Evolutionary conservation across 2,888 invertebrate species (phyloP).

Genomic region (Serripes groenlandicus): DNA sequence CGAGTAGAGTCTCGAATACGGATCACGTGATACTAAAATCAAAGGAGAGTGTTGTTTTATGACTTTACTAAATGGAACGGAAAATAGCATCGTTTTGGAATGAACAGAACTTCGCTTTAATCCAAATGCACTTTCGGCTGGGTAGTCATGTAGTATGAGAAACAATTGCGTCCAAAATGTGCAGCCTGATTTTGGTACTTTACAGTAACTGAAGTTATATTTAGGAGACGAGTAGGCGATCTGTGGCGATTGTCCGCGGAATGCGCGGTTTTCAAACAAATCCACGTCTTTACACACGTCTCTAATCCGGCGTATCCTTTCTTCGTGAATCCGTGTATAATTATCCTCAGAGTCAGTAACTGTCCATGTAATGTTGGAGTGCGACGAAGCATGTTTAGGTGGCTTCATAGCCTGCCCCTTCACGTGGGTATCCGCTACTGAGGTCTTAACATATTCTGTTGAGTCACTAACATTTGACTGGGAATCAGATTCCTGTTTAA

Average conservation of each 20-base stretch:
- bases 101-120: constrained; percentile 18
- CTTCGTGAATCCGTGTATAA: background rate
- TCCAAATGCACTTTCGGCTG: background rate
- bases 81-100: background rate
- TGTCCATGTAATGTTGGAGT: too few species aligned
- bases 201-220: constrained; percentile 44
- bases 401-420: too few species aligned
- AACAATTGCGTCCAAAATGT: constrained; percentile 49
- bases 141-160: constrained; percentile 12
- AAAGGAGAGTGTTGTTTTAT: background rate
- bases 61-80: background rate
- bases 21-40: constrained; percentile 52
- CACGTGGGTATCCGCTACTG: too few species aligned
- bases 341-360: too few species aligned
- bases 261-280: background rate
- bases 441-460: too few species aligned
- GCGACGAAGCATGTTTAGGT: too few species aligned
- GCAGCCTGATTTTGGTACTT: constrained; percentile 47
- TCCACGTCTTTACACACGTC: background rate
- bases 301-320: background rate
- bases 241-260: background rate
- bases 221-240: constrained; percentile 5
- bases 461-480: too few species aligned
- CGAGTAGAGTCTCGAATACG: constrained; percentile 41
- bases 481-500: too few species aligned